Evolutionary conservation across 53 echinoderm and acorn worm species (phyloP).

Genomic region (Mesocentrotus franciscanus): DNA sequence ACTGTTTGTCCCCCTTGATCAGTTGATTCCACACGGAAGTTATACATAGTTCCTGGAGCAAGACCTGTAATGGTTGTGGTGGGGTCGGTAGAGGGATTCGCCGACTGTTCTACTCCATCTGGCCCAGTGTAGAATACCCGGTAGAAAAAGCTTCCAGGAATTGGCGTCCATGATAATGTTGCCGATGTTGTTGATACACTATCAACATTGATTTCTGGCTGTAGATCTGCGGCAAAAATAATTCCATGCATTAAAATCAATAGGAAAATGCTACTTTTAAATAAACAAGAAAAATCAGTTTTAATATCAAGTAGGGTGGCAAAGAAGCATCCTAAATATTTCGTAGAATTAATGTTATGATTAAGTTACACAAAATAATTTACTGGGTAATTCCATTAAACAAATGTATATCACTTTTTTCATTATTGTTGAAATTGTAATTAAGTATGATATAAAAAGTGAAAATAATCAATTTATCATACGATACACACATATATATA

Average conservation of each 20-base stretch:
- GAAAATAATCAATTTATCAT: no score
- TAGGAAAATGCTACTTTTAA: no score
- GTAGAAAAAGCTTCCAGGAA: background rate
- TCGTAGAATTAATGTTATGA: background rate
- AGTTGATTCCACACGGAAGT: background rate
- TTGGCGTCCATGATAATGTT: background rate
- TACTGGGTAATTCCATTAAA: no score
- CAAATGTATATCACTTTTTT: no score
- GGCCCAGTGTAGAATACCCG: conserved; percentile 19
- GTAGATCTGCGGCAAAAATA: no score
- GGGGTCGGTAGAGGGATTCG: background rate
- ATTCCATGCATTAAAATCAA: no score
- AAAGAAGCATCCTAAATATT: no score
- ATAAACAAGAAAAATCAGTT: no score
- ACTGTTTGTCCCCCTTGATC: background rate
- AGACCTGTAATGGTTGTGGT: background rate
- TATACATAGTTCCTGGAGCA: background rate
- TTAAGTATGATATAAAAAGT: no score
- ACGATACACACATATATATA: background rate
- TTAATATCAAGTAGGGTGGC: no score
- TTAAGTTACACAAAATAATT: background rate
- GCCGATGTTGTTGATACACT: background rate
- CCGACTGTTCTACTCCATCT: background rate
- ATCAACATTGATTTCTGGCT: background rate
- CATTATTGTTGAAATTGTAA: no score